Conservation (phyloP, 1,140 invertebrate genomes). For the Cyclargus thomasi region DNA sequence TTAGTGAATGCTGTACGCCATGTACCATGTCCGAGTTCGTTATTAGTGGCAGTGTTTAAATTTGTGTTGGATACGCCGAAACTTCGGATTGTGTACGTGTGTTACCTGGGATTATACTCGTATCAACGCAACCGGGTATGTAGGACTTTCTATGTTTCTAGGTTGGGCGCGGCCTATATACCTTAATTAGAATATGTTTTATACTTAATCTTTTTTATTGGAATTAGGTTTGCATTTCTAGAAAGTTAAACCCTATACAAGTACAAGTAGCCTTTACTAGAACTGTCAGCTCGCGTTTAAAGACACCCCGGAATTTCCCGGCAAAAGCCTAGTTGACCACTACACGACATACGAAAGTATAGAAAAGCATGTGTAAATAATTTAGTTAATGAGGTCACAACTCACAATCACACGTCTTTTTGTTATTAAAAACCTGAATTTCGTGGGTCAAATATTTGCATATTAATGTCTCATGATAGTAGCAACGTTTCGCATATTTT, state of each 20-base stretch:
- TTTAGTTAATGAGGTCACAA: slow-evolving; percentile 16
- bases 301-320: neutral
- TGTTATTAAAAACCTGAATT: slow-evolving; percentile 13
- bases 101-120: slow-evolving; percentile 58
- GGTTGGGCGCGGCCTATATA: slow-evolving; percentile 17
- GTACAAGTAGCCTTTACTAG: neutral
- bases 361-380: neutral
- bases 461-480: neutral
- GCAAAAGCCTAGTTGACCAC: neutral
- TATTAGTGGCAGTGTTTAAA: slow-evolving; percentile 65
- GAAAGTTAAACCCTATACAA: neutral
- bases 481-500: neutral
- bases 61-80: slow-evolving; percentile 53
- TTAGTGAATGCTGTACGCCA: slow-evolving; percentile 60
- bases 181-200: neutral
- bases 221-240: neutral
- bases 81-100: slow-evolving; percentile 46
- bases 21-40: slow-evolving; percentile 61
- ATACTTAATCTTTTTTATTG: neutral
- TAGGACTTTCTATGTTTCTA: slow-evolving; percentile 23
- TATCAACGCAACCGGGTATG: slow-evolving; percentile 57
- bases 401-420: slow-evolving; percentile 19
- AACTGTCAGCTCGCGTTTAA: neutral
- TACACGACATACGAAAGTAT: neutral
- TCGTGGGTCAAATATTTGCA: neutral